Percentiles rank a stretch among this genome's conserved stretches.
These are phyloP conservation scores for Scaptomyza tumidula DNA, from an alignment of 2,888 invertebrate species.

Conservation along the genomic window DNA sequence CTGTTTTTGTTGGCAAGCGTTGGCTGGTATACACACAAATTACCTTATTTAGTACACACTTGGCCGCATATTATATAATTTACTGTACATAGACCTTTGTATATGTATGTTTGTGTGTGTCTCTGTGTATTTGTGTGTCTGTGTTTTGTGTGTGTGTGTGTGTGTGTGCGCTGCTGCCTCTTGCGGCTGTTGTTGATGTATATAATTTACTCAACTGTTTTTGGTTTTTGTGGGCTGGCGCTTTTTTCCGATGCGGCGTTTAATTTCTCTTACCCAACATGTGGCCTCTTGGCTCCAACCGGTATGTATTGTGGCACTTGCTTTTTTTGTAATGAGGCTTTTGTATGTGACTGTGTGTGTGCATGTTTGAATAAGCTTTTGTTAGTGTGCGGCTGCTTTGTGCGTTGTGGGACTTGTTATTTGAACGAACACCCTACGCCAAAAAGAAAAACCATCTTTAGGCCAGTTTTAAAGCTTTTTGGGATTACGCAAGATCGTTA, in stretches of 20 bases:
- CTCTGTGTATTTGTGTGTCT: constrained; percentile 24
- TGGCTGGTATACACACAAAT: constrained; percentile 76
- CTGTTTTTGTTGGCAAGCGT: constrained; percentile 48
- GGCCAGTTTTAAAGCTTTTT: not conserved
- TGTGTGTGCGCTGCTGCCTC: constrained; percentile 17
- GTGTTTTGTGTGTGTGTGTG: constrained; percentile 22
- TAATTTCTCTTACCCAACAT: constrained; percentile 36
- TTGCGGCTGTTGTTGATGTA: constrained; percentile 48
- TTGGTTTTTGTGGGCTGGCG: constrained; percentile 71
- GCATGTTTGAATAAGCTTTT: constrained; percentile 11
- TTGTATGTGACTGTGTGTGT: not conserved
- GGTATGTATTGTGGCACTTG: constrained; percentile 5
- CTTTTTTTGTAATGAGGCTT: not conserved
- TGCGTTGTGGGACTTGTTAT: constrained; percentile 33
- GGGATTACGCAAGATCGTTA: no score
- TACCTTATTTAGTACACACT: constrained; percentile 80
- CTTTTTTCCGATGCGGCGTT: constrained; percentile 66
- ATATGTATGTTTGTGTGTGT: constrained; percentile 39
- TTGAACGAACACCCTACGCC: constrained; percentile 42
- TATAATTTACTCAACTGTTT: constrained; percentile 79
- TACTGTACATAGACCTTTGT: constrained; percentile 78
- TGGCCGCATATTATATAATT: constrained; percentile 80
- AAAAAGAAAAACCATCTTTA: not conserved
- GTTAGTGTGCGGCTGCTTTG: constrained; percentile 33
- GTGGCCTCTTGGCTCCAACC: constrained; percentile 56